A percentile compares a stretch with the other conserved stretches of the same genome.
Conservation (phyloP, 2,797 vertebrate species). For the Tarsius wallacei region DNA sequence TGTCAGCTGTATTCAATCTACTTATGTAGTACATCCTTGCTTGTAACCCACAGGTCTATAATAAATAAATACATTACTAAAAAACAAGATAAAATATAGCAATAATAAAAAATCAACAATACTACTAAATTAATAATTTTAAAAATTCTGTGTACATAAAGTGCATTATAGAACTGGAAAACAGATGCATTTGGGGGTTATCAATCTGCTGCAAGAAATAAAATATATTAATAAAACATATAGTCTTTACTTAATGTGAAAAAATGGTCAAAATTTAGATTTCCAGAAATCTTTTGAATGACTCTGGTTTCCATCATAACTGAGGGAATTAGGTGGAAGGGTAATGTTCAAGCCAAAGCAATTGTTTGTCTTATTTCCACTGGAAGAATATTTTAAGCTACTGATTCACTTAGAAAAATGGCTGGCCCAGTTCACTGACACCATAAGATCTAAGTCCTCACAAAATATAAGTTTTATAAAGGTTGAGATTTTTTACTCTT, state of each 20-base stretch:
- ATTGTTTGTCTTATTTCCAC: constrained; percentile 20
- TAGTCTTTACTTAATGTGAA: neutral
- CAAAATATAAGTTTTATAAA: neutral
- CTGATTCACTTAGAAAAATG: constrained; percentile 8
- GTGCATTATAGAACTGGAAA: constrained; percentile 30
- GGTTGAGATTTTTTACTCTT: neutral
- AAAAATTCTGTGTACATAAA: neutral
- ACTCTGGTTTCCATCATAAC: constrained; percentile 5
- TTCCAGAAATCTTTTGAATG: constrained; percentile 10
- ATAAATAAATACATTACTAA: no score
- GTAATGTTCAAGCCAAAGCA: constrained; percentile 28
- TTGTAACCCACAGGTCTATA: no score
- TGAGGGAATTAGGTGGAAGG: neutral
- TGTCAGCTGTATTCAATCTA: neutral
- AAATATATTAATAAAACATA: neutral
- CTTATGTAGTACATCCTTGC: no score
- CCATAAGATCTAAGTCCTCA: neutral
- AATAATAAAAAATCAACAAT: neutral
- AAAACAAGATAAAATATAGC: neutral
- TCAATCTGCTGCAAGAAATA: constrained; percentile 8
- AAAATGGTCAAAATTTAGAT: constrained; percentile 6
- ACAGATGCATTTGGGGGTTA: neutral
- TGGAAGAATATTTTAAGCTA: constrained; percentile 25
- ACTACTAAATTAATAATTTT: constrained; percentile 4
- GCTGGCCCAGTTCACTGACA: neutral